A percentile compares a stretch with the other conserved stretches of the same genome.
Conservation (phyloP, 2,797 vertebrate species). For the Rallus crepitans region DNA sequence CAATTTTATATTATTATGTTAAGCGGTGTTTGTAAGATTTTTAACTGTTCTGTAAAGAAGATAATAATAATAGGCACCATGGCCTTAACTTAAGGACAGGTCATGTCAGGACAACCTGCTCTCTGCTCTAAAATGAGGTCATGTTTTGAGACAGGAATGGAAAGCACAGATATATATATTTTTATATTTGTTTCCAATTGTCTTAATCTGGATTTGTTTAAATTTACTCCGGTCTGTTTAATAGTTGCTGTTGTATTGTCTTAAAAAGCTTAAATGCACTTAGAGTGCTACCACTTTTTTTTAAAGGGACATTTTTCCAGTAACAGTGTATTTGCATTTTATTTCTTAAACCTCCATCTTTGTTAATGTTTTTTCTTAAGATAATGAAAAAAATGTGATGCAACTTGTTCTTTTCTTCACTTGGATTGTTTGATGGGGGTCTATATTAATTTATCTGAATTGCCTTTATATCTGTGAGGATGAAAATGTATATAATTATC, state of each 20-base stretch:
- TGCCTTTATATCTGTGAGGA: neutral
- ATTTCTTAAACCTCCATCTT: neutral
- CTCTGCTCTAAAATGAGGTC: neutral
- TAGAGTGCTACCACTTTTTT: neutral
- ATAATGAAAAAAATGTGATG: neutral
- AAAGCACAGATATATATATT: neutral
- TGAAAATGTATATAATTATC: neutral
- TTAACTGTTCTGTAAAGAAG: neutral
- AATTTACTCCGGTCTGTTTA: neutral
- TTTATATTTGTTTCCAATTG: neutral
- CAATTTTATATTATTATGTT: neutral
- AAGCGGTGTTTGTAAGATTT: neutral
- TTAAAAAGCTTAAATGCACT: neutral
- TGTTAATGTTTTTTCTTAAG: neutral
- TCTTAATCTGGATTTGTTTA: constrained; percentile 11
- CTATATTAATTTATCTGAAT: neutral
- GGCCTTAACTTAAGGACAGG: neutral
- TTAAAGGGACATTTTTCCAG: neutral
- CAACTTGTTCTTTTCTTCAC: neutral
- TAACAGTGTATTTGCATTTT: neutral
- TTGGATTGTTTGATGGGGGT: neutral
- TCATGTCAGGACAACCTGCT: neutral
- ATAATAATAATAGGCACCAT: neutral
- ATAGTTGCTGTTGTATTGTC: neutral
- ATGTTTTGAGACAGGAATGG: neutral